Base-by-base conservation (phyloP, 2,797 vertebrate species). In the Aeoliscus strigatus region DNA sequence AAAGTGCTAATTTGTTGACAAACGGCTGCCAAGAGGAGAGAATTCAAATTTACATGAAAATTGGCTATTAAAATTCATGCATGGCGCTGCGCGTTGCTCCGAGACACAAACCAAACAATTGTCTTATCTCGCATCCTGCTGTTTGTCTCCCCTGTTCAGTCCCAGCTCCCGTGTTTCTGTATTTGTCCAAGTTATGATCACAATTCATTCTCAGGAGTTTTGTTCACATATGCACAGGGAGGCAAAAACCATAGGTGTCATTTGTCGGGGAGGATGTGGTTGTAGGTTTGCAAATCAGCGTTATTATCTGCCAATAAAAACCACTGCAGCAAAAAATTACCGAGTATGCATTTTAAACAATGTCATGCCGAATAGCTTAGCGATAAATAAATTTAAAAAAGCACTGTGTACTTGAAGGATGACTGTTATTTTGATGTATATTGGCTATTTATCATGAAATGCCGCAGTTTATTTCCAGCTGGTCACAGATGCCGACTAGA, bases 1-100 rank as follows among this genome's bases (percentile, higher is more conserved):
- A 28, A 62, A 74, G 75, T 76, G 68, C 67, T 60, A 73, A 72
- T 66, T 65, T 68, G 75, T 64, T 69, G 60, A 75, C 62, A 77
- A 65, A 77, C 48, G 62, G 50, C 56, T 55, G 65, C 65, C 70
- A 50, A 63, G 66, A 48, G 61, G 53, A 65, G 52, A 47, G 48
- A 66, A 73, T 68, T 57, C 43, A 64, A 50, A 84, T 83, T 81
- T 78, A 65, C 77, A 81, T 80, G 70, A 82, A 82, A 82, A 85
- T 75, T 59, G 59, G 60, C 60, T 58, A 79, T 84, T 85, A 70
- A 81, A 78, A 83, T 82, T 51, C 72, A 77, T 52, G 66, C 43
- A 13, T 42, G 68, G 43, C 23, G 29, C 56, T 45, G 63, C 50
- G 75, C 62, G 59, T 65, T 14, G 74, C 78, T 76, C 54, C 42